Conservation (phyloP, 1,140 invertebrate genomes). For the Drosophila gunungcola region DNA sequence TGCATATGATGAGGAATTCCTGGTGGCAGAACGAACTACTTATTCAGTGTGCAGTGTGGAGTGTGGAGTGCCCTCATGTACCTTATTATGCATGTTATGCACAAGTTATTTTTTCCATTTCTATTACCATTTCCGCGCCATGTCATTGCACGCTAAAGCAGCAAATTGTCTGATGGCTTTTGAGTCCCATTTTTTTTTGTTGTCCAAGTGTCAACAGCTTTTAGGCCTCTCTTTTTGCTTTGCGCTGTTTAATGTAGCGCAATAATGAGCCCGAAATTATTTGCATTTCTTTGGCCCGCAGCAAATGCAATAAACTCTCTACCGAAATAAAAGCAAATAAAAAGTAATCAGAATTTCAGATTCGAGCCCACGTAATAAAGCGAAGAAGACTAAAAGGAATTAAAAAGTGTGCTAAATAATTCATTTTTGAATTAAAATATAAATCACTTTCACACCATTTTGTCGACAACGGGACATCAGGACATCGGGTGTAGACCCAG, state of each 20-base stretch:
- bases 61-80: neutral
- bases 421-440: constrained; percentile 84
- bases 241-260: constrained; percentile 66
- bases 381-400: constrained; percentile 56
- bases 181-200: neutral
- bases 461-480: constrained; percentile 38
- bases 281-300: constrained; percentile 69
- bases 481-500: constrained; percentile 27
- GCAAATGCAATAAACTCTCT: constrained; percentile 74
- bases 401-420: constrained; percentile 84
- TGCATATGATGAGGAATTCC: constrained; percentile 29
- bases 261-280: constrained; percentile 66
- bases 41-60: neutral
- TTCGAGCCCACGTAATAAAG: constrained; percentile 42
- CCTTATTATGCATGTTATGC: constrained; percentile 58
- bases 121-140: constrained; percentile 33
- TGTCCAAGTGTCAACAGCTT: constrained; percentile 69
- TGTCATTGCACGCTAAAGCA: constrained; percentile 51
- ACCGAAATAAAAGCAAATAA: constrained; percentile 71
- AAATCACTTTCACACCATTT: constrained; percentile 84
- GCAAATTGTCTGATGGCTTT: constrained; percentile 53
- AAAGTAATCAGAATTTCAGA: constrained; percentile 83
- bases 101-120: constrained; percentile 39
- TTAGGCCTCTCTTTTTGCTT: constrained; percentile 53
- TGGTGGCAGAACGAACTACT: constrained; percentile 32